These are phyloP conservation scores for Anthophora plumipes DNA, from an alignment of 2,888 invertebrate genomes.

Conservation along the genomic window DNA sequence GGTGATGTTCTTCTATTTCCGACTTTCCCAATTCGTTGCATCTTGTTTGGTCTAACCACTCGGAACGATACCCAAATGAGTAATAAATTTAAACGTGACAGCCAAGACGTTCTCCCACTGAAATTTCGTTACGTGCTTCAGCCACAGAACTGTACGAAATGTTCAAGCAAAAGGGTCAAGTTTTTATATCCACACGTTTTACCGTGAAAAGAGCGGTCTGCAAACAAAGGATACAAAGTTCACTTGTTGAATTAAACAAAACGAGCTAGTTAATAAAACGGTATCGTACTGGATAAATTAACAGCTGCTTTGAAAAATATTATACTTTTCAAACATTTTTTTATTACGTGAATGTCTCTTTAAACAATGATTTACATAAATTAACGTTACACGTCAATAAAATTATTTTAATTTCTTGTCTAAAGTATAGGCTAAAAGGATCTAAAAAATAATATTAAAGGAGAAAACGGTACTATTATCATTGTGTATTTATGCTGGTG, in stretches of 20 bases:
- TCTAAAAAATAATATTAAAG: no score
- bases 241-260: neutral
- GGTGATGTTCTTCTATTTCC: constrained; percentile 1
- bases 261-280: neutral
- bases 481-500: no score
- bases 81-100: constrained; percentile 48
- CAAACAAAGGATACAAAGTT: constrained; percentile 6
- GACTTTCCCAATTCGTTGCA: constrained; percentile 27
- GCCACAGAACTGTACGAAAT: constrained; percentile 21
- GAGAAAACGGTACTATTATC: no score
- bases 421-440: no score
- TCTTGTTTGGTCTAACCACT: constrained; percentile 24
- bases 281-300: neutral
- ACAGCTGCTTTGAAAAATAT: neutral
- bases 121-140: constrained; percentile 36
- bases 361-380: no score
- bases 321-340: neutral
- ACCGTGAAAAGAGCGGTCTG: neutral
- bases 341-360: neutral
- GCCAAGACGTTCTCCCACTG: constrained; percentile 29
- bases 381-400: no score
- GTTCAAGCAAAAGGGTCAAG: constrained; percentile 27
- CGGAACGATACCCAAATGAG: constrained; percentile 52
- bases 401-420: no score
- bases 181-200: constrained; percentile 3